Evolutionary conservation across 2,888 invertebrate species (phyloP), one percentile per base, ranked within the genome.

Genomic region (Calliphora vomitoria): DNA sequence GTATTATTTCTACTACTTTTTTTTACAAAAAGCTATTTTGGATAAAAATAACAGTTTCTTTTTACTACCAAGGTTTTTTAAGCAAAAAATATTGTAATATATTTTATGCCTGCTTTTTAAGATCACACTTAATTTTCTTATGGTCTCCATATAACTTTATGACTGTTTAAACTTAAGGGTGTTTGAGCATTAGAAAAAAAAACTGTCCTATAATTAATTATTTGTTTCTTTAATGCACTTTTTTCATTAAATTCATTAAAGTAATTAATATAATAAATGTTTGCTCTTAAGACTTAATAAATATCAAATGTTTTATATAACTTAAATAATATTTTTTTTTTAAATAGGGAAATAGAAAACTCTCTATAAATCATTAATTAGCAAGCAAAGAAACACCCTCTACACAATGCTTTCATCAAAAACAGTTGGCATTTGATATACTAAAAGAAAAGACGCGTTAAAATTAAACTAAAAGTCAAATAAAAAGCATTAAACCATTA

Each of bases 251-350:
- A 53, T 20, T 8, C 47, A 78, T 78, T 84, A 55, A 38, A 25
- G 50, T 60, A 50, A 74, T 84, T 79, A 79, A 79, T 84, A 74
- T 25, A 79, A 72, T 68, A 75, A 62, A 80, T 72, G 38, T 44
- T 74, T n/a, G 20, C 44, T 50, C 38, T 18, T 10, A 47, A 47
- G 18, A 13, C 15, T 15, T 20, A 1, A n/a, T 8, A 53, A 18
- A 44, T n/a, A 41, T 31, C 20, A 58, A 44, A 47, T 79, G 35
- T 35, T 13, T 31, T 8, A 55, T 44, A 20, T 47, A 69, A n/a
- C 3, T 41, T 5, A 53, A 74, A 6, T 11, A 38, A 20, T 25
- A 38, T 58, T n/a, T 8, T 44, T 44, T 15, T 10, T 0, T 13
- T 1, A 41, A 5, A 15, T 31, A 53, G 35, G 3, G 6, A 18